These are phyloP conservation scores for Xylota segnis DNA, from an alignment of 2,888 invertebrate species.

Conservation along the genomic window DNA sequence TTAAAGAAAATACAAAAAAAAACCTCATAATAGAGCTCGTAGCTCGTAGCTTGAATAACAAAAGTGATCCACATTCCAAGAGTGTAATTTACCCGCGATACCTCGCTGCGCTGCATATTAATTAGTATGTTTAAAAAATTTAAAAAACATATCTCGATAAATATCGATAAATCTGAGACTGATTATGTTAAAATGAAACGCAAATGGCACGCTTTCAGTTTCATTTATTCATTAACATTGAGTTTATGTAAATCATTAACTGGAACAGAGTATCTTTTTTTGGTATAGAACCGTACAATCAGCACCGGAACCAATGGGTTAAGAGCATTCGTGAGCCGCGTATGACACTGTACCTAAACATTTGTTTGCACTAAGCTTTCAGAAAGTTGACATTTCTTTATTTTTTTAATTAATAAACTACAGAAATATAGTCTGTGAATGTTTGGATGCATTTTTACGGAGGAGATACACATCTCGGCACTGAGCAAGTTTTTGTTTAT, in stretches of 20 bases:
- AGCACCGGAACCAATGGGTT: slow-evolving; percentile 16
- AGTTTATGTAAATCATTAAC: slow-evolving; percentile 21
- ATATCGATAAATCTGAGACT: slow-evolving; percentile 2
- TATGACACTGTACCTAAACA: background rate
- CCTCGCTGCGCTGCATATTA: background rate
- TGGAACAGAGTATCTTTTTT: background rate
- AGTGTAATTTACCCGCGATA: background rate
- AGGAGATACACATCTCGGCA: background rate
- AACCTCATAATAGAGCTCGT: background rate
- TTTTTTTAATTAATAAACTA: slow-evolving; percentile 3
- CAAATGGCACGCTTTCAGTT: slow-evolving; percentile 32
- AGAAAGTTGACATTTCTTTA: slow-evolving; percentile 24
- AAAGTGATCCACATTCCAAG: slow-evolving; percentile 5
- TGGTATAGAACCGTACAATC: slow-evolving; percentile 18
- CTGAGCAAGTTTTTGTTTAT: slow-evolving; percentile 1
- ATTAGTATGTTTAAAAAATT: background rate
- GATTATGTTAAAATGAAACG: slow-evolving; percentile 8
- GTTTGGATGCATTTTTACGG: background rate
- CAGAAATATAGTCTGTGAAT: background rate
- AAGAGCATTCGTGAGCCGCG: slow-evolving; percentile 15
- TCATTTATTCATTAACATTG: slow-evolving; percentile 12
- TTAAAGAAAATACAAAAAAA: background rate
- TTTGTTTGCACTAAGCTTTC: background rate
- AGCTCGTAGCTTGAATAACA: background rate
- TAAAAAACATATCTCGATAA: background rate